These are phyloP conservation scores for Diaphora mendica DNA, from an alignment of 2,888 invertebrate genomes.

Conservation along the genomic window DNA sequence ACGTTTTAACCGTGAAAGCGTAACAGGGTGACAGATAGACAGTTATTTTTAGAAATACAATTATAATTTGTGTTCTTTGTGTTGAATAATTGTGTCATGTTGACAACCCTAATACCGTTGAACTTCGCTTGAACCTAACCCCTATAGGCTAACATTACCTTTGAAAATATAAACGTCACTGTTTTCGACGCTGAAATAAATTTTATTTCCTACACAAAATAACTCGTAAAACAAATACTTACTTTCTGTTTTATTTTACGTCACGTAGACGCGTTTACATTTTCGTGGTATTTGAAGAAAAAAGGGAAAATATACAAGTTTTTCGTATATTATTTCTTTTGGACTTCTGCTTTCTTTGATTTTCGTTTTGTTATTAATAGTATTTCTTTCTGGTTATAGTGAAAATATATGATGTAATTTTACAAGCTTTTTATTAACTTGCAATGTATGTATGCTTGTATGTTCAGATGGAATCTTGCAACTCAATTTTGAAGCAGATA, in stretches of 20 bases:
- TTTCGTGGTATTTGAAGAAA: conserved; percentile 2
- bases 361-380: neutral
- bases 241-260: conserved; percentile 34
- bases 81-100: neutral
- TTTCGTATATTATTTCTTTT: neutral
- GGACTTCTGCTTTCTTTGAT: neutral
- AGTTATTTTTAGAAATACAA: too few species aligned
- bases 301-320: neutral
- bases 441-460: too few species aligned
- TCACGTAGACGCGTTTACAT: neutral
- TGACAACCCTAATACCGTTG: conserved; percentile 4
- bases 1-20: too few species aligned
- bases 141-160: conserved; percentile 27
- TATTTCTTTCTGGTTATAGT: neutral
- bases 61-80: too few species aligned
- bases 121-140: neutral
- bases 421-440: too few species aligned
- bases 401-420: neutral
- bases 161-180: conserved; percentile 27
- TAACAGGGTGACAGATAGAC: too few species aligned
- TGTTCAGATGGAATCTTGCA: too few species aligned
- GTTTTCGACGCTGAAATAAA: conserved; percentile 35
- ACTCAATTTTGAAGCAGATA: too few species aligned
- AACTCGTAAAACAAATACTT: conserved; percentile 38
- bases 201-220: conserved; percentile 35